phyloP scores from a whole-genome alignment of 2,113 vertebrate species.

The Lasiurus borealis region DNA sequence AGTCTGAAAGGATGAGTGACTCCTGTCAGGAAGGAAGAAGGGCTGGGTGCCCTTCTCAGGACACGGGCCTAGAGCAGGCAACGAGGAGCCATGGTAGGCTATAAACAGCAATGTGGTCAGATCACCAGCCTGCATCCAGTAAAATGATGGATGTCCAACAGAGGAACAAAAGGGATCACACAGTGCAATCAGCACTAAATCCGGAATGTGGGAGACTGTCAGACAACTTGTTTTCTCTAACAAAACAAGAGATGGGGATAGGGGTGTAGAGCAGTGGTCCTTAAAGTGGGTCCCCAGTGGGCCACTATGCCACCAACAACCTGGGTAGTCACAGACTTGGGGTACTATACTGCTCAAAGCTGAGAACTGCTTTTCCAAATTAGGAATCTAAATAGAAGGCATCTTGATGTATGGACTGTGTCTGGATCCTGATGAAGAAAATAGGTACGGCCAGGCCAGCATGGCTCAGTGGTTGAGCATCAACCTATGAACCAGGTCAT shows the following conservation, averaged over 20 bases:
- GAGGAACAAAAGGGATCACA: background rate
- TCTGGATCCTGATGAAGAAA: background rate
- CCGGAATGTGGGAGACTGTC: background rate
- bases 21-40: background rate
- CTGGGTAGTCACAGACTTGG: accelerated
- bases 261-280: background rate
- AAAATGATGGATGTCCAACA: background rate
- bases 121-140: background rate
- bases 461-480: too few species aligned
- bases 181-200: background rate
- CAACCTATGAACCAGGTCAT: too few species aligned
- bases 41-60: background rate
- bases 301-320: background rate
- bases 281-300: background rate
- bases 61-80: background rate
- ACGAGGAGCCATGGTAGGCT: background rate
- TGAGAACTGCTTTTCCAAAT: background rate
- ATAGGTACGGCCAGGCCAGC: background rate
- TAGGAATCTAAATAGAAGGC: background rate
- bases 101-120: background rate
- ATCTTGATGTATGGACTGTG: too few species aligned
- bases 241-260: background rate
- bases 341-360: background rate
- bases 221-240: background rate
- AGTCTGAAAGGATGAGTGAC: background rate